phyloP scores from a whole-genome alignment of 1,140 invertebrate species.

The Nasonia giraulti region DNA sequence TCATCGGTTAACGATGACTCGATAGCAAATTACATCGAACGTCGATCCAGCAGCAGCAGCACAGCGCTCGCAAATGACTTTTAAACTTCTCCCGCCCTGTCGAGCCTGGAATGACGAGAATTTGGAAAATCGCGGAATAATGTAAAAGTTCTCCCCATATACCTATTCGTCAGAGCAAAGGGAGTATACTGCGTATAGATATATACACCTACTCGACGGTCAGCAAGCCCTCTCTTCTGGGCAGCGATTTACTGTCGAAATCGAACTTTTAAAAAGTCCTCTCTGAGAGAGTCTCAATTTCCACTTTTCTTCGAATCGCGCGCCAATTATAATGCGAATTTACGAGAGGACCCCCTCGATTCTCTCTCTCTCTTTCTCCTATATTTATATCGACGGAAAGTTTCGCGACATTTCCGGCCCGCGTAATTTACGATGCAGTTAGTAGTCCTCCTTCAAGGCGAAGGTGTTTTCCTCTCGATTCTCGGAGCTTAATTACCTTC shows the following conservation, averaged over 20 bases:
- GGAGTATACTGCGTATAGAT: neutral
- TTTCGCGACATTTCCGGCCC: constrained; percentile 12
- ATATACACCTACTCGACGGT: neutral
- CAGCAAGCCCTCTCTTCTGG: neutral
- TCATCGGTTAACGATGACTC: no score
- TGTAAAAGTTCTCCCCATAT: neutral
- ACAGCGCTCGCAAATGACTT: neutral
- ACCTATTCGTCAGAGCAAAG: neutral
- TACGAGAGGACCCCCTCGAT: constrained; percentile 53
- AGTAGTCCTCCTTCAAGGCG: no score
- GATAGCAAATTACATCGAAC: neutral
- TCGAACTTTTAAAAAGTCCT: constrained; percentile 22
- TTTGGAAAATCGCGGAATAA: constrained; percentile 12
- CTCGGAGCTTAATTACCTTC: neutral
- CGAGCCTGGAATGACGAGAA: neutral
- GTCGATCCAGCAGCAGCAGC: neutral
- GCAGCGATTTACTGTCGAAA: constrained; percentile 21
- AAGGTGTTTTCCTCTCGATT: constrained; percentile 25
- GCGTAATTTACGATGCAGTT: constrained; percentile 34
- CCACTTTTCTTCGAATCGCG: constrained; percentile 46
- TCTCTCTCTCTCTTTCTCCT: neutral
- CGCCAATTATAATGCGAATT: constrained; percentile 63
- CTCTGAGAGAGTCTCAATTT: constrained; percentile 55
- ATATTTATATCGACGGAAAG: constrained; percentile 51
- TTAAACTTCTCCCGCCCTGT: neutral